A percentile compares a stretch with the other conserved stretches of the same genome.
Evolutionary conservation across 2,888 invertebrate genomes (phyloP).

Genomic region (Mythimna impura): DNA sequence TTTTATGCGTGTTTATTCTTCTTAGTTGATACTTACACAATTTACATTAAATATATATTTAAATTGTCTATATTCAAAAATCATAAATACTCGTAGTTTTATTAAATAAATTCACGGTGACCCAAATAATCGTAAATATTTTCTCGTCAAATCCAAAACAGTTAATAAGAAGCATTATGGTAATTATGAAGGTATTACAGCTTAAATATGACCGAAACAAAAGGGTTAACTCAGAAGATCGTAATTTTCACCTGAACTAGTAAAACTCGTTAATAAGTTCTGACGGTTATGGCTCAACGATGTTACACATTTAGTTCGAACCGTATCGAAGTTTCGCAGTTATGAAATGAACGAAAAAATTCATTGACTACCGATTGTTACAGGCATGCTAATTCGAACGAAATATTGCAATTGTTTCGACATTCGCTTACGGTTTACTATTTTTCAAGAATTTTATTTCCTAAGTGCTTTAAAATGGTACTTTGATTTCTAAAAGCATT

Average conservation of each 20-base stretch:
- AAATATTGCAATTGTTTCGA: conserved; percentile 75
- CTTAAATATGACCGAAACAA: conserved; percentile 1
- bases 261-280: conserved; percentile 76
- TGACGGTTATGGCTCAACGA: conserved; percentile 82
- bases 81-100: too few relatives aligned
- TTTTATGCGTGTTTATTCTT: too few relatives aligned
- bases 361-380: conserved; percentile 77
- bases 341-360: conserved; percentile 82
- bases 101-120: too few relatives aligned
- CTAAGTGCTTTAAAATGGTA: not conserved
- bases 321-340: conserved; percentile 85
- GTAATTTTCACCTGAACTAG: conserved; percentile 46
- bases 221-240: conserved; percentile 23
- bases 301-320: conserved; percentile 86
- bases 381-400: conserved; percentile 83
- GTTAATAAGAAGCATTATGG: not conserved
- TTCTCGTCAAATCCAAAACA: not conserved
- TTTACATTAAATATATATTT: too few relatives aligned
- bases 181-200: conserved; percentile 14
- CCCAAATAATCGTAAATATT: too few relatives aligned
- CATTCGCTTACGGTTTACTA: conserved; percentile 66
- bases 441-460: conserved; percentile 39
- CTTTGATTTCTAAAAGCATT: not conserved
- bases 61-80: too few relatives aligned
- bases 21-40: too few relatives aligned